These are phyloP conservation scores for Apeira syringaria DNA, from an alignment of 2,888 invertebrate species.

Conservation along the genomic window DNA sequence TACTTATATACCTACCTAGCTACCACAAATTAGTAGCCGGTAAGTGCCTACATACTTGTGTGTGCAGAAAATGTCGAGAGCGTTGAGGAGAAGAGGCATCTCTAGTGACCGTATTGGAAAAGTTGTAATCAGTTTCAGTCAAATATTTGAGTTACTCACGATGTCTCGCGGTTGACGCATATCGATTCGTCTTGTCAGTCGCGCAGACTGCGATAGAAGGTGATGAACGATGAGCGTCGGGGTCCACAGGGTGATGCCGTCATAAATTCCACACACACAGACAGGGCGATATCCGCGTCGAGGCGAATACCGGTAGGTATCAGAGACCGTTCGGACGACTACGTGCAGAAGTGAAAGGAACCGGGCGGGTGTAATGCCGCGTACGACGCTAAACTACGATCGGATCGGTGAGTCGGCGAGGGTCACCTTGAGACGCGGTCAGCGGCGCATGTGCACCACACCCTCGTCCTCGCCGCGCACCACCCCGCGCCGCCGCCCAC, in stretches of 20 bases:
- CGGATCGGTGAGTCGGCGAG: constrained; percentile 48
- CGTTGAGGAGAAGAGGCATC: not conserved
- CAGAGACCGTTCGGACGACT: constrained; percentile 44
- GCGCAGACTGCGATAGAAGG: constrained; percentile 72
- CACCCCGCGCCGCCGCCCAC: constrained; percentile 32
- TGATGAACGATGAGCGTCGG: constrained; percentile 80
- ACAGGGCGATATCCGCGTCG: constrained; percentile 62
- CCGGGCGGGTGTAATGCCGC: constrained; percentile 51
- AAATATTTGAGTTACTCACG: constrained; percentile 72
- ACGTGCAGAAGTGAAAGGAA: constrained; percentile 70
- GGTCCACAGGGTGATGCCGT: constrained; percentile 74
- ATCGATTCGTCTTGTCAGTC: constrained; percentile 80
- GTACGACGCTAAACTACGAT: constrained; percentile 53
- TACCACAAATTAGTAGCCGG: no score
- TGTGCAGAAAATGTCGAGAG: not conserved
- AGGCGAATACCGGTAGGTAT: constrained; percentile 66
- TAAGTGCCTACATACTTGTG: no score
- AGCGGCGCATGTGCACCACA: constrained; percentile 80
- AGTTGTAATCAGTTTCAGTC: constrained; percentile 35
- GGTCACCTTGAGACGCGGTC: constrained; percentile 75
- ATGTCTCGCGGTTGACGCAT: constrained; percentile 79
- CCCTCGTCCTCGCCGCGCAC: constrained; percentile 62
- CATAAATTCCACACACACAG: constrained; percentile 69
- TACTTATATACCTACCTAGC: no score
- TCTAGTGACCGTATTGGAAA: constrained; percentile 33